phyloP scores from a whole-genome alignment of 2,888 invertebrate genomes.

The Ferdinandea cuprea region DNA sequence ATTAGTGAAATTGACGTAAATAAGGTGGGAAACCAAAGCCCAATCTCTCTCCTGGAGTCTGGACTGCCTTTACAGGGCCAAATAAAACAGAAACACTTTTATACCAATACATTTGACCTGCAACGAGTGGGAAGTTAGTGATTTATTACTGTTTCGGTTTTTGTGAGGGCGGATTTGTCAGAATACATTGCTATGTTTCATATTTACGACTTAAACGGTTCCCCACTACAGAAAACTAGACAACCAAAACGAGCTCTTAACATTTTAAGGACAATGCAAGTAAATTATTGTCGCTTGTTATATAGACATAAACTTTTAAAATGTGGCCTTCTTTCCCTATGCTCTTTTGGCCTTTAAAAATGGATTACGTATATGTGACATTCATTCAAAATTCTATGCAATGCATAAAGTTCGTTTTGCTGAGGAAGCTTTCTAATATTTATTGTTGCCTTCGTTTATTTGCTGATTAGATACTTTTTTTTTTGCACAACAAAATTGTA shows the following conservation, averaged over 20 bases:
- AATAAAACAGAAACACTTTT: no score
- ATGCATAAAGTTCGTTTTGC: constrained; percentile 14
- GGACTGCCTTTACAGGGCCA: no score
- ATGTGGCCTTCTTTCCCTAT: background rate
- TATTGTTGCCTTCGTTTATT: constrained; percentile 22
- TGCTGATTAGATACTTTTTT: constrained; percentile 35
- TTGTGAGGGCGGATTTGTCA: background rate
- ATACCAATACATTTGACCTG: no score
- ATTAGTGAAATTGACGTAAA: no score
- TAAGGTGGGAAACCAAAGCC: no score
- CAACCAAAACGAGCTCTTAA: constrained; percentile 27
- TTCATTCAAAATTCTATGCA: constrained; percentile 11
- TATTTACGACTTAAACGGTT: constrained; percentile 53
- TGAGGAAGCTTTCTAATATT: background rate
- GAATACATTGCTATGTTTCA: constrained; percentile 43
- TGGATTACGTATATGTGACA: constrained; percentile 21
- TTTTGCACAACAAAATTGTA: no score
- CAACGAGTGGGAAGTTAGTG: background rate
- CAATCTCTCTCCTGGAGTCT: no score
- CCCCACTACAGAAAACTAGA: constrained; percentile 20
- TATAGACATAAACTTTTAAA: constrained; percentile 14
- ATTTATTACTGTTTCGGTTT: background rate
- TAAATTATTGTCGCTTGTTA: background rate
- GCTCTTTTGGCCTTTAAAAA: constrained; percentile 15
- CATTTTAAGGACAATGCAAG: constrained; percentile 37